Conservation (phyloP, 2,797 vertebrate species). For the Chelon labrosus region DNA sequence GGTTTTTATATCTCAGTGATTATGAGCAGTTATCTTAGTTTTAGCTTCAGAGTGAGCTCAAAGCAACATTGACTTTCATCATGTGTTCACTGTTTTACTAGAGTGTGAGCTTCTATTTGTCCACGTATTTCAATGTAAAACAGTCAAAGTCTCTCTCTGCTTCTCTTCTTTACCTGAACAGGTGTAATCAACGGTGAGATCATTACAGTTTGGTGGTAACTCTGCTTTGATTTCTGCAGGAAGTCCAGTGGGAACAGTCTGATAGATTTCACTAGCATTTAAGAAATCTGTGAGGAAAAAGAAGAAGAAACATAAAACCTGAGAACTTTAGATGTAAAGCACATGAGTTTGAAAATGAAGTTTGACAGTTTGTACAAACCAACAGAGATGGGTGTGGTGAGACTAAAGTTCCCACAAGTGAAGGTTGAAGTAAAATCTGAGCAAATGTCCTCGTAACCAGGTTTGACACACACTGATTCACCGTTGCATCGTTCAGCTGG, state of each 20-base stretch:
- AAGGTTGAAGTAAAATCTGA: neutral
- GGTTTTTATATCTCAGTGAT: neutral
- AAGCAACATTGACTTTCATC: too few species aligned
- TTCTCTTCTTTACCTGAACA: conserved; percentile 37
- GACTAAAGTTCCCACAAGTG: accelerated
- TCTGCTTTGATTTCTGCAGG: neutral
- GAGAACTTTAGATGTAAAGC: neutral
- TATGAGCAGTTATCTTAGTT: neutral
- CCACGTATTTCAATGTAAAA: too few species aligned
- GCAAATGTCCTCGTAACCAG: conserved; percentile 20
- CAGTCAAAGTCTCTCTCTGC: too few species aligned
- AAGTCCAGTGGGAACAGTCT: accelerated
- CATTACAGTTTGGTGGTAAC: neutral
- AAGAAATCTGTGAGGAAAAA: conserved; percentile 26
- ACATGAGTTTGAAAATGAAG: neutral
- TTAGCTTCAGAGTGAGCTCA: neutral
- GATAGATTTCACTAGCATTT: accelerated
- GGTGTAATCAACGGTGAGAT: conserved; percentile 21
- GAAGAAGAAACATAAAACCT: neutral
- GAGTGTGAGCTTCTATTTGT: too few species aligned
- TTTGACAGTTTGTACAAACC: conserved; percentile 32
- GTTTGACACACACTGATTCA: conserved; percentile 3
- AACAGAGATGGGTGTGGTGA: neutral
- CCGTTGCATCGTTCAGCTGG: too few species aligned
- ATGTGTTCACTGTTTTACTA: too few species aligned